phyloP scores from a whole-genome alignment of 2,113 vertebrate species.

The Paracyprichromis sp. region DNA sequence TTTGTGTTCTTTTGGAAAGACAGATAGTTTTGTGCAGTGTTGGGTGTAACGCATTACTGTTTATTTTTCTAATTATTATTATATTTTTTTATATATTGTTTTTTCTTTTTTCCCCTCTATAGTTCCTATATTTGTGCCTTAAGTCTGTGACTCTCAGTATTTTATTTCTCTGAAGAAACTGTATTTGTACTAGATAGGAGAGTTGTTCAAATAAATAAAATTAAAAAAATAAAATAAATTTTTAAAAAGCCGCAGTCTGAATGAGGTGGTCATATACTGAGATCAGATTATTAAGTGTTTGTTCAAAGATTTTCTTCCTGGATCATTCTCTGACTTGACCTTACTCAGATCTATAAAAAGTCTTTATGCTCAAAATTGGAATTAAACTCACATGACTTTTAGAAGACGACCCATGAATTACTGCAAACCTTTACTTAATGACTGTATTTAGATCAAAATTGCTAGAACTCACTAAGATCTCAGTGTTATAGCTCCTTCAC shows the following conservation, averaged over 20 bases:
- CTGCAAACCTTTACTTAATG: not conserved
- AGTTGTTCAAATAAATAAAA: not conserved
- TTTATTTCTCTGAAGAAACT: not conserved
- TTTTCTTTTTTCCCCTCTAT: not conserved
- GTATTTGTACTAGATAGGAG: not conserved
- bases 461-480: not conserved
- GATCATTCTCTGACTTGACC: not conserved
- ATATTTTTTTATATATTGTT: not conserved
- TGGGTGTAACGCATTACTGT: not conserved
- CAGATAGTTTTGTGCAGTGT: not conserved
- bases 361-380: not conserved
- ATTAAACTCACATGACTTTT: not conserved
- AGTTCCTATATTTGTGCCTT: not conserved
- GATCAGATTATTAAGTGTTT: not conserved
- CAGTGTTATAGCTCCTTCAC: not conserved
- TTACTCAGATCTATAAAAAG: not conserved
- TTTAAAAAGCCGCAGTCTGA: not conserved
- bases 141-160: not conserved
- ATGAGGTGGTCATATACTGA: not conserved
- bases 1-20: not conserved
- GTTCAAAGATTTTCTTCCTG: not conserved
- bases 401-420: not conserved
- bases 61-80: not conserved
- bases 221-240: rapidly evolving
- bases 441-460: not conserved